Evolutionary conservation across 2,797 vertebrate genomes (phyloP).

Genomic region (Etheostoma nigrum): DNA sequence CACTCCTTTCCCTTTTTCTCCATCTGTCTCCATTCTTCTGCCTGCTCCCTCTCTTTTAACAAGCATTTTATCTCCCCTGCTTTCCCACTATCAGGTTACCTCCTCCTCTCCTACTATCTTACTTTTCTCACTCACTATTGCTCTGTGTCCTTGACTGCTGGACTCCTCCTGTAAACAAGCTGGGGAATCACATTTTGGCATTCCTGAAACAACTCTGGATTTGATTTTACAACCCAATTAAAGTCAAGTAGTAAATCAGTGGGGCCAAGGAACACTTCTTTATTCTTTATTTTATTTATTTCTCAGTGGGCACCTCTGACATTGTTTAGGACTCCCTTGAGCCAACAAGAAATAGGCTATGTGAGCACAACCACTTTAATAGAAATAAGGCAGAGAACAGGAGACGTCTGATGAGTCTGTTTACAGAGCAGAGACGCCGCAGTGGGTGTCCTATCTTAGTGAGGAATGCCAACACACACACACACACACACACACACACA

Average conservation of each 20-base stretch:
- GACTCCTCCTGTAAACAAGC: slow-evolving; percentile 82
- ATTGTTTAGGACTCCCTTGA: slow-evolving; percentile 69
- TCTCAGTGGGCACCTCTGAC: slow-evolving; percentile 53
- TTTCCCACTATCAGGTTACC: slow-evolving; percentile 55
- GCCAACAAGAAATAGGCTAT: slow-evolving; percentile 72
- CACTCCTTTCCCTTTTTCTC: slow-evolving; percentile 33
- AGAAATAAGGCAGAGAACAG: slow-evolving; percentile 44
- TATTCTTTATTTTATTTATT: slow-evolving; percentile 30
- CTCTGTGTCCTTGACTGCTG: slow-evolving; percentile 81
- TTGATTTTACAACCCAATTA: slow-evolving; percentile 89
- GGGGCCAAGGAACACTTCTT: slow-evolving; percentile 49
- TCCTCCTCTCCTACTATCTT: slow-evolving; percentile 60
- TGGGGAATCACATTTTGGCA: slow-evolving; percentile 81
- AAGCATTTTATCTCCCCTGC: slow-evolving; percentile 63
- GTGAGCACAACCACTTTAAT: slow-evolving; percentile 62
- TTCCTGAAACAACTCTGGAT: slow-evolving; percentile 85
- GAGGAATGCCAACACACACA: slow-evolving; percentile 55
- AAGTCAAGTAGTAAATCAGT: slow-evolving; percentile 83
- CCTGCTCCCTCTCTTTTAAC: slow-evolving; percentile 64
- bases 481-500: slow-evolving; percentile 1
- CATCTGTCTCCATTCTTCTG: slow-evolving; percentile 63
- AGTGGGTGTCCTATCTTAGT: slow-evolving; percentile 57
- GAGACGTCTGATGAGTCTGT: slow-evolving; percentile 60
- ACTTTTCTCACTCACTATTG: slow-evolving; percentile 59
- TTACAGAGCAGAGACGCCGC: slow-evolving; percentile 71